Percentiles rank a stretch among this genome's conserved stretches.
phyloP scores from a whole-genome alignment of 2,113 vertebrate genomes.

The Antechinus flavipes region DNA sequence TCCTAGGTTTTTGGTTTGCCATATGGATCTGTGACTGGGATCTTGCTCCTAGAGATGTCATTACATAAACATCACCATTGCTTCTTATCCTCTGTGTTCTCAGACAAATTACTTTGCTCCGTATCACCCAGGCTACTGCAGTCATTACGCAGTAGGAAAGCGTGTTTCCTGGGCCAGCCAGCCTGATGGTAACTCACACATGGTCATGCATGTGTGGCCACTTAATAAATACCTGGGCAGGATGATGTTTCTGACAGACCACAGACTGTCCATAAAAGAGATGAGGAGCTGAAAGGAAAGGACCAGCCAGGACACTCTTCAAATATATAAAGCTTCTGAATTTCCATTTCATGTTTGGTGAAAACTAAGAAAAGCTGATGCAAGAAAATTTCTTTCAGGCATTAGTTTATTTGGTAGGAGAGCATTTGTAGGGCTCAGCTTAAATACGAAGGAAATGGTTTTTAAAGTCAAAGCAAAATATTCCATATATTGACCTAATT shows the following conservation, averaged over 20 bases:
- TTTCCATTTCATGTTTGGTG: slow-evolving; percentile 37
- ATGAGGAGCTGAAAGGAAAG: slow-evolving; percentile 41
- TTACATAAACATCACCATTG: slow-evolving; percentile 63
- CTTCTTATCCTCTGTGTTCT: background rate
- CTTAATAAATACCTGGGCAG: background rate
- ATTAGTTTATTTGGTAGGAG: slow-evolving; percentile 65
- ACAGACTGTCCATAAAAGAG: background rate
- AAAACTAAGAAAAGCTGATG: slow-evolving; percentile 57
- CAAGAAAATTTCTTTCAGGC: slow-evolving; percentile 58
- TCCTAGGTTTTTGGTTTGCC: slow-evolving; percentile 44
- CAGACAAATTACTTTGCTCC: slow-evolving; percentile 42
- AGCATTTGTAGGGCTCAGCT: slow-evolving; percentile 68
- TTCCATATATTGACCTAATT: slow-evolving; percentile 72
- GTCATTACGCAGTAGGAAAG: slow-evolving; percentile 62
- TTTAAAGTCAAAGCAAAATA: slow-evolving; percentile 65
- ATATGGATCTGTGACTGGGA: slow-evolving; percentile 38
- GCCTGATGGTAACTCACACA: slow-evolving; percentile 34
- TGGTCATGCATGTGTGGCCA: background rate
- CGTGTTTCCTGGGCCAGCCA: slow-evolving; percentile 58
- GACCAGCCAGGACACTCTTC: slow-evolving; percentile 3
- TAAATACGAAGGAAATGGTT: slow-evolving; percentile 66
- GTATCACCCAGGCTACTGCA: slow-evolving; percentile 61
- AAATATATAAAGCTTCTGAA: slow-evolving; percentile 6
- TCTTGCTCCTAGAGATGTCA: slow-evolving; percentile 59
- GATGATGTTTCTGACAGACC: slow-evolving; percentile 10